Base-by-base conservation (phyloP, 2,797 vertebrate species). In the Tinamus major region DNA sequence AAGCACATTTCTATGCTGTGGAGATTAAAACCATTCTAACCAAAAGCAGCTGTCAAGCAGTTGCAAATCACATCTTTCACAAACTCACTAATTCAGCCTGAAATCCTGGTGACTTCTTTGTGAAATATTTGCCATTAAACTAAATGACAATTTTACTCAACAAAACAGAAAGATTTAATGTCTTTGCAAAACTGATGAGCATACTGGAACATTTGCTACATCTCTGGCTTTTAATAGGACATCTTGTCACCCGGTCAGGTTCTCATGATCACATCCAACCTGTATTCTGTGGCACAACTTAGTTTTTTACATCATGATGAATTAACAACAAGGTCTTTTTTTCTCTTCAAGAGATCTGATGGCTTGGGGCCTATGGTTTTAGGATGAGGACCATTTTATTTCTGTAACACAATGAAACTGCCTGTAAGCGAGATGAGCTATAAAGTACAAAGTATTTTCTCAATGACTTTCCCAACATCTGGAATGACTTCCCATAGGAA, bases 21-120 rank as follows among this genome's bases (percentile, higher is more conserved):
- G 75, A 95, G 86, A 76, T 93, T 95, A 74, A 95, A 97, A 96
- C 76, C 68, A 87, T 89, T 67, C 49, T 67, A 94, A 65, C 41
- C 16, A 91, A 92, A 89, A 79, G 13, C 79, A 86, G 69, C 93
- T 92, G 72, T 76, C 65, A 89, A 55, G 20, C n/a, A 79, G 48
- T 87, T 94, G 63, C 65, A 72, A 93, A 88, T 95, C 61, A 79
- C 31, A 37, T 72, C 48, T 48, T 89, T 61, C 82, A 46, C 75
- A 93, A 87, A 80, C 84, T 29, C 10, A 14, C 35, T 90, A 90
- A 65, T 93, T 79, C 48, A 76, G 24, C 23, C 87, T 95, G 85
- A 93, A 94, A 85, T 88, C 10, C 14, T 74, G 12, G 72, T 80
- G 67, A 74, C 59, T 90, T 91, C 46, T 76, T 94, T 86, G 42